Percentiles rank a stretch among this genome's conserved stretches.
Evolutionary conservation across 2,113 vertebrate genomes (phyloP).

Genomic region (Campylomormyrus tamandua): DNA sequence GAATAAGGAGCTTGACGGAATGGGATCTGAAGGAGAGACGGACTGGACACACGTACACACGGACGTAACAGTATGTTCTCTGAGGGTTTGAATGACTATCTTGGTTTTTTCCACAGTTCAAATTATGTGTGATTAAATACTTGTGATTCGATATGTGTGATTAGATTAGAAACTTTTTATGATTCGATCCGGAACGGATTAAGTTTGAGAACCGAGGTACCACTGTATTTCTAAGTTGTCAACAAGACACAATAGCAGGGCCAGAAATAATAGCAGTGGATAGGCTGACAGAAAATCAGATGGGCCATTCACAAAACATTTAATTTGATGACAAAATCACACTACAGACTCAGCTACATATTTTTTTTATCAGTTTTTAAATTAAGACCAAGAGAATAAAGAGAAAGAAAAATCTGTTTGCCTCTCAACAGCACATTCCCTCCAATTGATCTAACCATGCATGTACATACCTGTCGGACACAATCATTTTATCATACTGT

Average conservation of each 20-base stretch:
- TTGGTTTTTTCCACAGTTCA: not conserved
- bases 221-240: not conserved
- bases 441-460: not conserved
- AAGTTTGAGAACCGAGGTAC: too few relatives aligned
- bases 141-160: too few relatives aligned
- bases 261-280: not conserved
- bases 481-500: too few relatives aligned
- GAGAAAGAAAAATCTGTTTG: not conserved
- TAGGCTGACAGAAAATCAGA: not conserved
- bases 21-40: too few relatives aligned
- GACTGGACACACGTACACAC: too few relatives aligned
- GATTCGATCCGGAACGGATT: too few relatives aligned
- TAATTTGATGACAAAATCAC: not conserved
- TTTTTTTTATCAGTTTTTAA: not conserved
- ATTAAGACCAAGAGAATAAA: not conserved
- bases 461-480: not conserved
- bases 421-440: not conserved
- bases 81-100: not conserved
- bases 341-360: not conserved
- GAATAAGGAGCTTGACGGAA: too few relatives aligned
- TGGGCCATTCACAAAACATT: not conserved
- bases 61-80: too few relatives aligned
- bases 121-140: not conserved
- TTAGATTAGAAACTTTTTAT: too few relatives aligned
- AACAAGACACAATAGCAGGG: not conserved